These are phyloP conservation scores for Pseudococcus longispinus DNA, from an alignment of 2,888 invertebrate genomes.

Conservation along the genomic window DNA sequence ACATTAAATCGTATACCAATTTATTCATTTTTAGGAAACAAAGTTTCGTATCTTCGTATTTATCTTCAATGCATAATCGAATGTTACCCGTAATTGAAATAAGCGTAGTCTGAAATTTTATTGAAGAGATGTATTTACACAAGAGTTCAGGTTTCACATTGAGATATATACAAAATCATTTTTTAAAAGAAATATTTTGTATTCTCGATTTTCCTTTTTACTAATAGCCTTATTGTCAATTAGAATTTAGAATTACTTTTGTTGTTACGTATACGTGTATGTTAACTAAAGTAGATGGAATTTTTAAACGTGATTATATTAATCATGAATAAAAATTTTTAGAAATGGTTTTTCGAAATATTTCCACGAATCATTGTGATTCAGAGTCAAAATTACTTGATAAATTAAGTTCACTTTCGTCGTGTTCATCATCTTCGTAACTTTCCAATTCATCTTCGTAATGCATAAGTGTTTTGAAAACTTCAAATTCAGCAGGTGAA, in stretches of 20 bases:
- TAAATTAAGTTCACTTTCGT: slow-evolving; percentile 55
- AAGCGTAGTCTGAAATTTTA: neutral
- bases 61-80: neutral
- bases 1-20: neutral
- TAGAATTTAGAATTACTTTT: slow-evolving; percentile 38
- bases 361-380: neutral
- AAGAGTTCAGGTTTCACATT: neutral
- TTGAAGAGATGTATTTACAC: neutral
- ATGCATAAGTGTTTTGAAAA: slow-evolving; percentile 58
- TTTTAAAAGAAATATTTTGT: slow-evolving; percentile 14
- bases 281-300: slow-evolving; percentile 18
- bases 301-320: slow-evolving; percentile 42
- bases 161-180: neutral
- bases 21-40: neutral
- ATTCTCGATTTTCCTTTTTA: neutral
- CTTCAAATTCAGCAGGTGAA: slow-evolving; percentile 58
- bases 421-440: slow-evolving; percentile 61
- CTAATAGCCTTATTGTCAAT: slow-evolving; percentile 29
- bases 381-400: slow-evolving; percentile 20
- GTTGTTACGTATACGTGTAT: slow-evolving; percentile 19
- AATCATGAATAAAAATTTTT: slow-evolving; percentile 14
- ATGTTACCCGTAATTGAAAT: slow-evolving; percentile 13
- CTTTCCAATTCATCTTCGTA: slow-evolving; percentile 59
- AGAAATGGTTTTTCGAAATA: neutral
- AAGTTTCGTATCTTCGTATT: neutral